phyloP scores from a whole-genome alignment of 2,113 vertebrate species.

The Ibidorhyncha struthersii region DNA sequence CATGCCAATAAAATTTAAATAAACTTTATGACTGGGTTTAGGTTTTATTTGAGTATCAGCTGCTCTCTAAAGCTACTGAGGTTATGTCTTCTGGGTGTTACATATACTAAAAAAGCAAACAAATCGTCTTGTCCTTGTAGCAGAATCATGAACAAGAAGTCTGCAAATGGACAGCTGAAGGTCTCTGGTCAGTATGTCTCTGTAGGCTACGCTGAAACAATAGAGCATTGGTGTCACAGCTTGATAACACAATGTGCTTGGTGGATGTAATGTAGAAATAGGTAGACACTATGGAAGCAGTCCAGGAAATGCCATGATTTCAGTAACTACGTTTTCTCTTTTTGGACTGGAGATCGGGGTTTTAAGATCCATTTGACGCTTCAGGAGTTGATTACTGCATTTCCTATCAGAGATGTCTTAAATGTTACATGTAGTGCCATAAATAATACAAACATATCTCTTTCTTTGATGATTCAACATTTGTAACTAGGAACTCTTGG shows the following conservation, averaged over 20 bases:
- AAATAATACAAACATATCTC: background rate
- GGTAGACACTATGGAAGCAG: background rate
- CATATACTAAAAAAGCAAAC: background rate
- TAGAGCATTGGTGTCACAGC: background rate
- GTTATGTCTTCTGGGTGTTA: background rate
- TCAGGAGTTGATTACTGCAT: background rate
- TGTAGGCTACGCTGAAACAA: background rate
- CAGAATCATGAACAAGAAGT: background rate
- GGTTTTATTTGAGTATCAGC: background rate
- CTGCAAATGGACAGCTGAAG: background rate
- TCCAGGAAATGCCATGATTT: background rate
- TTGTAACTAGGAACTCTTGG: constrained; percentile 31
- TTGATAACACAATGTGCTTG: background rate
- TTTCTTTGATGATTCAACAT: constrained; percentile 14
- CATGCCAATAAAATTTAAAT: background rate
- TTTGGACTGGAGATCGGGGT: background rate
- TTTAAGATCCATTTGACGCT: background rate
- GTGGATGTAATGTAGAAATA: background rate
- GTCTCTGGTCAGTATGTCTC: background rate
- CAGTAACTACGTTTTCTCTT: background rate
- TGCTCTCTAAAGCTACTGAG: background rate
- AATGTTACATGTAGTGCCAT: background rate
- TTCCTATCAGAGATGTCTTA: background rate
- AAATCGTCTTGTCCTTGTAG: background rate
- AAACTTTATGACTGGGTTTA: background rate